Percentiles rank a stretch among this genome's conserved stretches.
Conservation (phyloP, 2,888 invertebrate species). For the Micoletzkya japonica region DNA sequence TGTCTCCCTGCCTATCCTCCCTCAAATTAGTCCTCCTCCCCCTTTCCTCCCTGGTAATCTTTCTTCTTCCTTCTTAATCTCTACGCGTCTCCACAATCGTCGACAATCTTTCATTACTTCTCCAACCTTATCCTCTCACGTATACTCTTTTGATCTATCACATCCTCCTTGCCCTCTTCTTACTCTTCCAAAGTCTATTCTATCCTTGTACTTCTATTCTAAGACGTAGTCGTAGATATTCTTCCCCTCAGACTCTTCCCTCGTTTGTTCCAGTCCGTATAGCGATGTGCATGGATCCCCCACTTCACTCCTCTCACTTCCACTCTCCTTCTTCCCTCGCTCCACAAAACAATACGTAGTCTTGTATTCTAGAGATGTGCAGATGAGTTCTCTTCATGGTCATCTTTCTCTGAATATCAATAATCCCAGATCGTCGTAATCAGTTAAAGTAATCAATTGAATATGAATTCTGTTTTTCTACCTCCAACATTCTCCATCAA, state of each 20-base stretch:
- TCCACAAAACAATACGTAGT: neutral
- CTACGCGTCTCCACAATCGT: neutral
- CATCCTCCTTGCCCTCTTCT: neutral
- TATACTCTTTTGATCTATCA: no score
- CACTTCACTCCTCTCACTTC: neutral
- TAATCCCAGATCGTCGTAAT: no score
- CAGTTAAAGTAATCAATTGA: slow-evolving; percentile 1
- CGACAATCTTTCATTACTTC: no score
- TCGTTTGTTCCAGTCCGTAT: neutral
- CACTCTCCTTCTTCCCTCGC: neutral
- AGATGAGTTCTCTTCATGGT: no score
- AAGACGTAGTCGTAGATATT: no score
- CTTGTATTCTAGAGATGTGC: no score
- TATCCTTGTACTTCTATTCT: neutral
- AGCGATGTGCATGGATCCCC: neutral
- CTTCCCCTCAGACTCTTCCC: no score
- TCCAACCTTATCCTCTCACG: no score
- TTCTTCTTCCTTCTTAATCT: no score
- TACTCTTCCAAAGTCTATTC: neutral
- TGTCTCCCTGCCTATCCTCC: neutral
- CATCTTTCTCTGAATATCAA: no score
- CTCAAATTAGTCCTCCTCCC: neutral
- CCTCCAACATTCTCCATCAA: neutral
- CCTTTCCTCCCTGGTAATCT: neutral
- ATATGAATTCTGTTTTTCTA: neutral